phyloP scores from a whole-genome alignment of 2,113 vertebrate genomes.

The Neofelis nebulosa region DNA sequence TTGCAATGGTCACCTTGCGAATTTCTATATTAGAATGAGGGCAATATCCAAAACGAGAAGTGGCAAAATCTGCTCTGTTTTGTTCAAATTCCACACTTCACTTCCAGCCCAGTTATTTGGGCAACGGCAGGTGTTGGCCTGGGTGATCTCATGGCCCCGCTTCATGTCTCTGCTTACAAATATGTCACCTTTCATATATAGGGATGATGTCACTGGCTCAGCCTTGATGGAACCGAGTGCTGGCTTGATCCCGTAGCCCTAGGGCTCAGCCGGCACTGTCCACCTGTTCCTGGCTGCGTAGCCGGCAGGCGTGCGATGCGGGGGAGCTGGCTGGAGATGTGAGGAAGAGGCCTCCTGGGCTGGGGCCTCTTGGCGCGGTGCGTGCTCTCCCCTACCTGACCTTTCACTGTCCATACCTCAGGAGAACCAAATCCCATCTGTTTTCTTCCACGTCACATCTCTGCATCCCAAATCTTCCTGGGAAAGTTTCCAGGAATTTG shows the following conservation, averaged over 20 bases:
- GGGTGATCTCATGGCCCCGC: not conserved
- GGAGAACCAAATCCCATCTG: not conserved
- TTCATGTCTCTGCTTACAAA: not conserved
- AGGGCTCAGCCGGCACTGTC: not conserved
- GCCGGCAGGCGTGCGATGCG: not conserved
- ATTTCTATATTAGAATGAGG: not conserved
- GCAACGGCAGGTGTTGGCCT: not conserved
- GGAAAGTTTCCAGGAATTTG: slow-evolving; percentile 25
- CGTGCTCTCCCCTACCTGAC: not conserved
- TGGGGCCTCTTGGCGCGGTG: not conserved
- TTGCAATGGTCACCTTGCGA: not conserved
- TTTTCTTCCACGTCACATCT: not conserved
- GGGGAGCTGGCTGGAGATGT: not conserved
- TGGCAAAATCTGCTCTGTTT: not conserved
- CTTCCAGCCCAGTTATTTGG: not conserved
- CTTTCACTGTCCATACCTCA: not conserved
- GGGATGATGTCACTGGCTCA: not conserved
- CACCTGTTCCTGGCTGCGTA: not conserved
- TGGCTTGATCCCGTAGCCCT: not conserved
- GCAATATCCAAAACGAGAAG: not conserved
- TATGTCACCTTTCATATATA: not conserved
- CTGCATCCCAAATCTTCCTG: not conserved
- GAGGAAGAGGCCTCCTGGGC: not conserved
- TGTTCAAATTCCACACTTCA: not conserved
- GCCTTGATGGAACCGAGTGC: not conserved